These are phyloP conservation scores for Bombus confusus DNA, from an alignment of 1,140 invertebrate species.

Conservation along the genomic window DNA sequence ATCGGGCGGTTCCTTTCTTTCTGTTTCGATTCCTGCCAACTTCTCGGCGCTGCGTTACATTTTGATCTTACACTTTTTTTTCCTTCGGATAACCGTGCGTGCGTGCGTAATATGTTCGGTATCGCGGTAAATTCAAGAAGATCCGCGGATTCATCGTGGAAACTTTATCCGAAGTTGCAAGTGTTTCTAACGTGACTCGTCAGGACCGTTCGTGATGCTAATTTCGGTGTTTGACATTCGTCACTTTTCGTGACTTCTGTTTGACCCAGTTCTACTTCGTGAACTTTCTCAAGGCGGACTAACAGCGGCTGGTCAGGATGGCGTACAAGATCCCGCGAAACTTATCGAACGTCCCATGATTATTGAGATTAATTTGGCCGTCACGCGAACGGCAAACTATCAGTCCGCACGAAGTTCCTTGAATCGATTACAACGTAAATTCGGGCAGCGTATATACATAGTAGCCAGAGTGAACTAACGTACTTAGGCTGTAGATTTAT, in stretches of 20 bases:
- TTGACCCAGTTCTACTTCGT: not conserved
- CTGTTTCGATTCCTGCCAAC: constrained; percentile 14
- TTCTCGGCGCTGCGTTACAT: constrained; percentile 46
- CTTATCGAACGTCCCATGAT: constrained; percentile 8
- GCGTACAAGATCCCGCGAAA: not conserved
- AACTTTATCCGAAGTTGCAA: not conserved
- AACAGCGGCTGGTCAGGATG: not conserved
- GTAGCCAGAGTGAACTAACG: too few relatives aligned
- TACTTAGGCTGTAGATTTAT: too few relatives aligned
- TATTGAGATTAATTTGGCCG: constrained; percentile 27
- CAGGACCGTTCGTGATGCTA: constrained; percentile 20
- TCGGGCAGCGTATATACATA: not conserved
- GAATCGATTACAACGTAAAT: not conserved
- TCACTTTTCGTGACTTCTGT: constrained; percentile 6
- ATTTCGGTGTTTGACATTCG: constrained; percentile 1
- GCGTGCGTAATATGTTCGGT: constrained; percentile 30
- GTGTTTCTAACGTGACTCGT: constrained; percentile 29
- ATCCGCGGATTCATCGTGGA: constrained; percentile 32
- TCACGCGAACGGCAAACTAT: not conserved
- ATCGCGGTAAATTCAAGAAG: constrained; percentile 16
- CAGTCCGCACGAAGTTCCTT: not conserved
- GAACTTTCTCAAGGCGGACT: not conserved
- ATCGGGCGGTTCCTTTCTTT: not conserved
- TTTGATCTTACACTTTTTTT: constrained; percentile 42
- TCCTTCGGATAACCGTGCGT: constrained; percentile 25